A percentile compares a stretch with the other conserved stretches of the same genome.
phyloP scores from a whole-genome alignment of 2,888 invertebrate species.

The Phlogophora meticulosa region DNA sequence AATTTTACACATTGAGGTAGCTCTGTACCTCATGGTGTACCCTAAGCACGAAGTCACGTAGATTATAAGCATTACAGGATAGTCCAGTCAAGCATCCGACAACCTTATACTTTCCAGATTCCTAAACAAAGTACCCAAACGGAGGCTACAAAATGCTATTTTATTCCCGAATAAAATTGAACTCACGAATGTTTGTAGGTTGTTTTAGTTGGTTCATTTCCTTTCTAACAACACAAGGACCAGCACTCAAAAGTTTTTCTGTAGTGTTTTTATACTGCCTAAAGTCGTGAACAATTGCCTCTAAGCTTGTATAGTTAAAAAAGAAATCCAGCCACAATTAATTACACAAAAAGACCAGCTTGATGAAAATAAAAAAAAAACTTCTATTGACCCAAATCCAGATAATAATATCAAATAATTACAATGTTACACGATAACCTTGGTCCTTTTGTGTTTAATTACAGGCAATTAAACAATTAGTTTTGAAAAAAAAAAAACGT shows the following conservation, averaged over 20 bases:
- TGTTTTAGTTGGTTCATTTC: not conserved
- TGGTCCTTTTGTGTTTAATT: conserved; percentile 7
- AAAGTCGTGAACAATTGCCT: not conserved
- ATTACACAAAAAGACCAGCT: not conserved
- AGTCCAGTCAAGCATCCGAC: too few relatives aligned
- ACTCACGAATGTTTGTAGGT: too few relatives aligned
- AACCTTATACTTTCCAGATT: too few relatives aligned
- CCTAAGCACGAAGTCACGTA: too few relatives aligned
- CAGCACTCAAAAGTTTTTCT: not conserved
- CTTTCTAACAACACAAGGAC: not conserved
- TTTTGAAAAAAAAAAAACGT: not conserved
- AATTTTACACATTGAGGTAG: too few relatives aligned
- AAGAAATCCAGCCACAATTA: not conserved
- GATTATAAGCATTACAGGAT: too few relatives aligned
- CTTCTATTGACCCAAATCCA: not conserved
- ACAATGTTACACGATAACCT: conserved; percentile 5
- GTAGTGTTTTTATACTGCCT: not conserved
- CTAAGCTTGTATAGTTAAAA: not conserved
- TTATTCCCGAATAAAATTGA: not conserved
- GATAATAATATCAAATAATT: not conserved
- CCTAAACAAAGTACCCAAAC: not conserved
- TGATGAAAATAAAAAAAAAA: not conserved
- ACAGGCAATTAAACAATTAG: conserved; percentile 3
- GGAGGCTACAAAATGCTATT: not conserved
- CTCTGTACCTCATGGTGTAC: too few relatives aligned